Percentiles rank a stretch among this genome's conserved stretches.
phyloP scores from a whole-genome alignment of 2,888 invertebrate species.

The Patella ulyssiponensis region DNA sequence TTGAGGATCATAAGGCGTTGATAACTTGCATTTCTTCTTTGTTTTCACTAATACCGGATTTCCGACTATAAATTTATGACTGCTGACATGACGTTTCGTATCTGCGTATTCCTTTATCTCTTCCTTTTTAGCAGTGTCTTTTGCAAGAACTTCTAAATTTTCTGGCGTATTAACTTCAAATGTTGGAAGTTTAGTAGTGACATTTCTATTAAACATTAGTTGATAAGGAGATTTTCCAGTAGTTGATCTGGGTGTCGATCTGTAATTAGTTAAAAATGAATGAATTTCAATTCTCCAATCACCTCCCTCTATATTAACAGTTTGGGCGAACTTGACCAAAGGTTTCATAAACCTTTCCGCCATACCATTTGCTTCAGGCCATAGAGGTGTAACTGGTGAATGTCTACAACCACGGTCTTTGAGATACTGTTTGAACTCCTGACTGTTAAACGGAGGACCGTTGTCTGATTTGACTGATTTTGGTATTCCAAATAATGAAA shows the following conservation, averaged over 20 bases:
- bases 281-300: background rate
- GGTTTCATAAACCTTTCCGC: conserved; percentile 46
- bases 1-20: no score
- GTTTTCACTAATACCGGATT: no score
- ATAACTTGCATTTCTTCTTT: no score
- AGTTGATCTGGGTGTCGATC: background rate
- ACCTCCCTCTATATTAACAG: background rate
- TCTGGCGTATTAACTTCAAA: background rate
- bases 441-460: conserved; percentile 41
- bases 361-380: conserved; percentile 45
- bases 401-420: conserved; percentile 38
- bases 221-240: background rate
- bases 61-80: no score
- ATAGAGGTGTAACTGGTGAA: conserved; percentile 36
- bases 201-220: background rate
- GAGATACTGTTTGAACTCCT: background rate
- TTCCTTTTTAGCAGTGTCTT: no score
- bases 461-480: conserved; percentile 34
- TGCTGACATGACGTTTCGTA: no score
- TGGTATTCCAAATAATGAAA: conserved; percentile 30
- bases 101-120: no score
- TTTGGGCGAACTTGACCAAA: background rate
- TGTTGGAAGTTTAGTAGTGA: background rate
- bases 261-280: background rate
- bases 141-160: background rate